Evolutionary conservation across 2,888 invertebrate species (phyloP).

Genomic region (Rapana venosa): DNA sequence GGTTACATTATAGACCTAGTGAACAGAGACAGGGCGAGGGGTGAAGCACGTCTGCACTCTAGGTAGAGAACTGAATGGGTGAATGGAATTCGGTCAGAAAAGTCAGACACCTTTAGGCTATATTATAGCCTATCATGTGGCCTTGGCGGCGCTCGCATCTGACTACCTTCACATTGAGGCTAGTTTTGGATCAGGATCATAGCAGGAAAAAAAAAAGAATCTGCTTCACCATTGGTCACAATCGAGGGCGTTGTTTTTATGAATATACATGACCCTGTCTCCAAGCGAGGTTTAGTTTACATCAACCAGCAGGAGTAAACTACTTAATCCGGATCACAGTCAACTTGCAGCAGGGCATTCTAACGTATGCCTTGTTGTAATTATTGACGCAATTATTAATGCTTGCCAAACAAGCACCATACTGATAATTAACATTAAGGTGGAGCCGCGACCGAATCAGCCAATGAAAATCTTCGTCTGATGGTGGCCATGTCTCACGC

Average conservation of each 20-base stretch:
- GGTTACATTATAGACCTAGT: no score
- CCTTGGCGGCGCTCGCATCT: no score
- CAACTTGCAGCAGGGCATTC: background rate
- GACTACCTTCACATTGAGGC: no score
- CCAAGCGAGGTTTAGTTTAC: background rate
- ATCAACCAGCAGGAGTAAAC: background rate
- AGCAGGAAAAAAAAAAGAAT: no score
- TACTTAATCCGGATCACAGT: background rate
- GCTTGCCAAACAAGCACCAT: background rate
- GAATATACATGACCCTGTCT: slow-evolving; percentile 21
- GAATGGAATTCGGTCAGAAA: no score
- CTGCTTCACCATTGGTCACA: slow-evolving; percentile 39
- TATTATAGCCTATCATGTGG: no score
- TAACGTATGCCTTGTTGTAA: background rate
- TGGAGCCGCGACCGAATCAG: background rate
- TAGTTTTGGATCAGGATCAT: no score
- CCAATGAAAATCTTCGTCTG: slow-evolving; percentile 45
- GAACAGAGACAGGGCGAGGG: no score
- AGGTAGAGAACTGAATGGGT: no score
- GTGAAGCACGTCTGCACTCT: no score
- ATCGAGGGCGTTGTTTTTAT: slow-evolving; percentile 44
- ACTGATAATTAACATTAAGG: background rate
- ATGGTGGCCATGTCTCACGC: slow-evolving; percentile 39
- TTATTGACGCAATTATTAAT: background rate
- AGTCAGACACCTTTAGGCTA: no score